phyloP scores from a whole-genome alignment of 1,140 invertebrate species.

The Pemphigus obesinymphae region DNA sequence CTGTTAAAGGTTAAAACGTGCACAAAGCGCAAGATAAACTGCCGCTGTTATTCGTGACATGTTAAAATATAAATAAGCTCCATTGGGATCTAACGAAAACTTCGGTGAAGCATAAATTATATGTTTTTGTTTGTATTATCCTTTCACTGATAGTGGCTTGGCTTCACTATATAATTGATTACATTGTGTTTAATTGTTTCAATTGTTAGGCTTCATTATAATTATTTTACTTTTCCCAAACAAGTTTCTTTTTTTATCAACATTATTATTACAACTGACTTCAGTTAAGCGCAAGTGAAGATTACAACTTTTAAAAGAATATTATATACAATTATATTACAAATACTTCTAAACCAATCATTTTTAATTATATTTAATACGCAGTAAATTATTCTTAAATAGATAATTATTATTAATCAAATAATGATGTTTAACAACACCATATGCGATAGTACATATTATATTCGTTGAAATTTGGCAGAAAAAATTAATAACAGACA shows the following conservation, averaged over 20 bases:
- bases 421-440: no score
- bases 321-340: background rate
- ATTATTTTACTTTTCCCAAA: conserved; percentile 6
- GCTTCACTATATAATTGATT: background rate
- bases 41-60: conserved; percentile 19
- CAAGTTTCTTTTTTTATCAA: background rate
- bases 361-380: no score
- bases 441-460: no score
- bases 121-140: conserved; percentile 24
- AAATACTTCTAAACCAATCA: background rate
- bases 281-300: background rate
- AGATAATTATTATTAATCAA: no score
- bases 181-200: conserved; percentile 22
- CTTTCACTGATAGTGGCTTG: background rate
- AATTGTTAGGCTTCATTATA: conserved; percentile 5
- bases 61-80: conserved; percentile 38
- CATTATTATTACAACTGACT: background rate
- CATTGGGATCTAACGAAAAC: conserved; percentile 34
- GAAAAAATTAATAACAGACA: no score
- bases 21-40: conserved; percentile 39
- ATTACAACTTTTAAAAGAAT: background rate
- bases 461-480: no score
- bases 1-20: conserved; percentile 41
- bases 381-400: no score
- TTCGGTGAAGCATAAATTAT: conserved; percentile 32